Evolutionary conservation across 2,113 vertebrate genomes (phyloP), one percentile per base, ranked within the genome.

Genomic region (Neofelis nebulosa): DNA sequence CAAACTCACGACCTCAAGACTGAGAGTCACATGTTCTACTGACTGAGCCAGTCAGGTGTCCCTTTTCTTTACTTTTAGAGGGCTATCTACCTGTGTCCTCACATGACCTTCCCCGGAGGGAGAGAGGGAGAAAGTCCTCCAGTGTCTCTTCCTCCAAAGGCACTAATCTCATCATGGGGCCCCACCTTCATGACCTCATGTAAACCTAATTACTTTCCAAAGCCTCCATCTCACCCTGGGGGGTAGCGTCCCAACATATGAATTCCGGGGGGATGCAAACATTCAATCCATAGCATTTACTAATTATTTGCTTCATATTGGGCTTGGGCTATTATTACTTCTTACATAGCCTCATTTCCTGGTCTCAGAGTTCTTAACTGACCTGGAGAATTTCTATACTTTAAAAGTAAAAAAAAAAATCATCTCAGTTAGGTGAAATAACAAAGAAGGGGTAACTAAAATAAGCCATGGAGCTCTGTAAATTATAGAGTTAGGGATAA

Each of bases 401-500:
- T 90, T 48, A 82, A 94, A 82, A 36, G 19, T 29, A 7, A 50
- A 50, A 57, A 33, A 29, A 63, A 41, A 10, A 16, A 29, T 55
- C 5, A 36, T 41, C 15, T 87, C 16, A 27, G 31, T 85, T 74
- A 71, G 33, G 69, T 11, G 52, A 71, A 93, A 76, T 87, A 81
- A 66, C 33, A 80, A 87, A 91, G 52, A 96, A 98, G 52, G 12
- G 31, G 36, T 83, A 91, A 87, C 41, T 92, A 84, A 97, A 94
- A 88, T 55, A 61, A 95, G 13, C 31, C 45, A 1, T n/a, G 27
- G 55, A 36, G 21, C 66, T 69, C 63, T 52, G 69, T 10, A 82
- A 79, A 89, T 23, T 5, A 38, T 80, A 65, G 9, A 21, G 3
- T 63, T 50, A 68, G 23, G 65, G 7, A 57, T 78, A 89, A 48